phyloP scores from a whole-genome alignment of 2,113 vertebrate genomes.

The Cyprinodon variegatus region DNA sequence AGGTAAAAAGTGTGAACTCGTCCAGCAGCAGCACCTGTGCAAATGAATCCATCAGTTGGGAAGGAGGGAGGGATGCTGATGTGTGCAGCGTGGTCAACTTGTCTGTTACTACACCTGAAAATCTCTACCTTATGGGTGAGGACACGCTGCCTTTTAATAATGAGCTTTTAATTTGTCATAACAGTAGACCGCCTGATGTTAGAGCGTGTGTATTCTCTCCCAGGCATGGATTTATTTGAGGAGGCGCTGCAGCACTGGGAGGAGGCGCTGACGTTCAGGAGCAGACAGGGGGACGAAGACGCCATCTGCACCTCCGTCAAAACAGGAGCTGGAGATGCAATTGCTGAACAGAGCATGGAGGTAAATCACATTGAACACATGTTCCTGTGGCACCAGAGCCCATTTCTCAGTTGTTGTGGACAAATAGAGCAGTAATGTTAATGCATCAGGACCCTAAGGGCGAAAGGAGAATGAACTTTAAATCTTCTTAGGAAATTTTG shows the following conservation, averaged over 20 bases:
- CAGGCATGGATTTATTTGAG: constrained; percentile 98
- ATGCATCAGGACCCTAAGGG: neutral
- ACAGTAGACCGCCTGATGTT: neutral
- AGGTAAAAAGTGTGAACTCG: constrained; percentile 91
- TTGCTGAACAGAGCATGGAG: constrained; percentile 91
- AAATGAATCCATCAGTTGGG: constrained; percentile 88
- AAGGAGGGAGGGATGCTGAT: constrained; percentile 84
- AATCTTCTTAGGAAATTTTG: too few relatives aligned
- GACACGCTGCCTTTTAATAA: neutral
- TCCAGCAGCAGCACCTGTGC: constrained; percentile 90
- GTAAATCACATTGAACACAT: constrained; percentile 59
- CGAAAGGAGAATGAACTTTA: neutral
- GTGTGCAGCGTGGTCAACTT: constrained; percentile 86
- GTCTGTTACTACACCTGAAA: constrained; percentile 93
- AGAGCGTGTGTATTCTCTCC: neutral
- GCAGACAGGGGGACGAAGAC: constrained; percentile 87
- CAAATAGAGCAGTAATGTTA: too few relatives aligned
- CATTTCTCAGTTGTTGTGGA: too few relatives aligned
- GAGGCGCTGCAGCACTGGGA: constrained; percentile 94
- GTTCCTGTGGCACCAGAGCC: too few relatives aligned
- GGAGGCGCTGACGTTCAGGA: constrained; percentile 90
- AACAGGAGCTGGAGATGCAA: constrained; percentile 89
- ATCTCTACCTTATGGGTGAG: constrained; percentile 96
- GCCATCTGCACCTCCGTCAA: constrained; percentile 84
- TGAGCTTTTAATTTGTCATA: neutral